Base-by-base conservation (phyloP, 2,113 vertebrate species). In the Dasyurus viverrinus region DNA sequence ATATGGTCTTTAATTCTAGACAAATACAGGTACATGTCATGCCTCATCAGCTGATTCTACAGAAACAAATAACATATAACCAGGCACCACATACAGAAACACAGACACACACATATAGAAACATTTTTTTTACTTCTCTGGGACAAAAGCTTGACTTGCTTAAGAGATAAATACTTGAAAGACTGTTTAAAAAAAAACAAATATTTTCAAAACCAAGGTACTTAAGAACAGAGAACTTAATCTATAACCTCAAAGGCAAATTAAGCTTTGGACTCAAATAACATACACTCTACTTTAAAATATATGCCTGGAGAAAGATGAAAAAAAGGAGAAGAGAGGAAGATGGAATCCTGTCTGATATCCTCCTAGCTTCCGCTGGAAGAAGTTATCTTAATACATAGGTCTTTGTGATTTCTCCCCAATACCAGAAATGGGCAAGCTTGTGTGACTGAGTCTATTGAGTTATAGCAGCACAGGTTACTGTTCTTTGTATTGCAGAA, bases 241-340 rank as follows among this genome's bases (percentile, higher is more conserved):
- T 53, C 92, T 47, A 55, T 50, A 96, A 93, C 84, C 90, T 91
- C 94, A 50, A 93, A 93, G 90, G 89, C 50, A 96, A 92, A 22
- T 48, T 96, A 89, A 94, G 94, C 94, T 95, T 95, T 57, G 95
- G 53, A 93, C 89, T 97, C 94, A 95, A 89, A 8, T 94, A 84
- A 92, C 47, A 36, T 48, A 30, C 68, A 92, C 91, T 93, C 94
- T 22, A 53, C 84, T 94, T 93, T 90, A 94, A 93, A 84, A 68
- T 90, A 47, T 4, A 76, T 22, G 36, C 68, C 60, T 68, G 30
- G 30, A 42, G n/a, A 42, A 84, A 84, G 68, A 42, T n/a, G 19
- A 84, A 84, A 55, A 84, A 22, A 5, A 19, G 6, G 60, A 68
- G 60, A 16, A 5, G 60, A 68, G 60, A 42, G 16, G 68, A 76